Conservation (phyloP, 2,113 vertebrate species). For the Micronycteris hirsuta region DNA sequence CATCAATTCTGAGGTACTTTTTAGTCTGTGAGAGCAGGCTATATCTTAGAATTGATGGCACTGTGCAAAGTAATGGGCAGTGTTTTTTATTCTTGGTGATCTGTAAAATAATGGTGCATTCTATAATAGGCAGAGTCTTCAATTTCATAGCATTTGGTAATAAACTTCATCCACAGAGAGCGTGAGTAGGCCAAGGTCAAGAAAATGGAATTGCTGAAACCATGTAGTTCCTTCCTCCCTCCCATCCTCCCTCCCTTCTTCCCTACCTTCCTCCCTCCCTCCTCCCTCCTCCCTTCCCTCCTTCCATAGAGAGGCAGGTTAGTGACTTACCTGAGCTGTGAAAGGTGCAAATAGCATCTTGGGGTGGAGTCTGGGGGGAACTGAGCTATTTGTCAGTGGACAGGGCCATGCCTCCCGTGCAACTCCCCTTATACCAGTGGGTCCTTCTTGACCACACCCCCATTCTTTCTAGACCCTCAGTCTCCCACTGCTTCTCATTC, state of each 20-base stretch:
- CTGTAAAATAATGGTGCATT: neutral
- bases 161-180: neutral
- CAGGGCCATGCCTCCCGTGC: fast-evolving
- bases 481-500: neutral
- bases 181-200: neutral
- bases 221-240: neutral
- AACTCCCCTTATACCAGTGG: neutral
- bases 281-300: neutral
- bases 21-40: neutral
- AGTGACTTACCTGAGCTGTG: neutral
- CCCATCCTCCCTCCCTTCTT: neutral
- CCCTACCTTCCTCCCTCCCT: neutral
- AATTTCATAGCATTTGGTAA: neutral
- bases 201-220: neutral
- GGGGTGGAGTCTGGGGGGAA: neutral
- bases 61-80: neutral
- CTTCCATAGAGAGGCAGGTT: neutral
- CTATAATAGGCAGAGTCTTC: neutral
- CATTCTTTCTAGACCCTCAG: neutral
- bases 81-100: neutral
- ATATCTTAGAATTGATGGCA: neutral
- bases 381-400: neutral
- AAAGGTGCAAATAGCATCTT: neutral
- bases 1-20: neutral
- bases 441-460: neutral